phyloP scores from a whole-genome alignment of 2,888 invertebrate genomes.

The Leucozona laternaria region DNA sequence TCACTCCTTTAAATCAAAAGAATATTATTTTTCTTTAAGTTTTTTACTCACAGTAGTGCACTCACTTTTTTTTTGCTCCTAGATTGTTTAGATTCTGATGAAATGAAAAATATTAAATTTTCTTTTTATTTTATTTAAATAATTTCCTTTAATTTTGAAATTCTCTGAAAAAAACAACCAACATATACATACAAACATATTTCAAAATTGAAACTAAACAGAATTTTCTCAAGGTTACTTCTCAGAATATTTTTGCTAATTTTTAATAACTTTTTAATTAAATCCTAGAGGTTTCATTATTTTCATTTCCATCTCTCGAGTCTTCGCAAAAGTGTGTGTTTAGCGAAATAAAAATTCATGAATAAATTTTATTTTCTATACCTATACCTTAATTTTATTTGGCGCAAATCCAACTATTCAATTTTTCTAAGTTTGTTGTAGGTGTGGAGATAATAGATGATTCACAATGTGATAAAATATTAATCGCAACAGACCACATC shows the following conservation, averaged over 20 bases:
- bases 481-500: slow-evolving; percentile 18
- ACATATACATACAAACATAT: not conserved
- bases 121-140: not conserved
- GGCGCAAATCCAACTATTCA: slow-evolving; percentile 55
- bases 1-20: too few relatives aligned
- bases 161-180: not conserved
- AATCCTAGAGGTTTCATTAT: slow-evolving; percentile 1
- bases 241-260: not conserved
- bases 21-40: too few relatives aligned
- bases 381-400: slow-evolving; percentile 13
- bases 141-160: not conserved
- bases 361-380: slow-evolving; percentile 19
- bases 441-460: slow-evolving; percentile 52
- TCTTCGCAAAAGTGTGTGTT: not conserved
- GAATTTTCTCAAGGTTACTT: slow-evolving; percentile 15
- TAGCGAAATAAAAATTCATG: slow-evolving; percentile 2
- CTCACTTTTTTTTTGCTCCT: not conserved
- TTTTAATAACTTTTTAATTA: slow-evolving; percentile 24
- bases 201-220: slow-evolving; percentile 16
- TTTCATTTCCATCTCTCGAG: not conserved
- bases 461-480: slow-evolving; percentile 53
- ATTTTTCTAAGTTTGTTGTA: slow-evolving; percentile 29
- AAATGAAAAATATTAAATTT: not conserved
- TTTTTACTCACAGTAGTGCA: too few relatives aligned
- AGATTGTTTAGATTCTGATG: not conserved